Base-by-base conservation (phyloP, 2,113 vertebrate species). In the Pungitius pungitius region DNA sequence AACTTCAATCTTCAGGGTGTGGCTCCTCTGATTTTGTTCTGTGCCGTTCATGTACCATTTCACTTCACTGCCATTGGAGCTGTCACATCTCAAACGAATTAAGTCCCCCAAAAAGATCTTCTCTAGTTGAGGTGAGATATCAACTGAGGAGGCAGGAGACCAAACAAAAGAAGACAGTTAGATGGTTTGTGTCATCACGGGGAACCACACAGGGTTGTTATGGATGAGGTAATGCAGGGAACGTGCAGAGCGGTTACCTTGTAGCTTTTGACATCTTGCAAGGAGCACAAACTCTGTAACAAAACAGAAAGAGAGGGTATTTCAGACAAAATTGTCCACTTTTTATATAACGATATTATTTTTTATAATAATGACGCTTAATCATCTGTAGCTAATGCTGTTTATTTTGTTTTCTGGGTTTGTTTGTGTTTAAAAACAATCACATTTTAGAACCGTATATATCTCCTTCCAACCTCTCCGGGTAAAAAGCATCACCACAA, bases 11-110 rank as follows among this genome's bases (percentile, higher is more conserved):
- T 12, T 73, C 73, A 24, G 72, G n/a, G 0, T 43, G 14, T n/a
- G 0, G 1, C 3, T 2, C 0, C 1, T n/a, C 3, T 0, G 0
- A 0, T 0, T 0, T 7, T 18, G 6, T 12, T 2, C 0, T 0
- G 0, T 0, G 1, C 3, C 0, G 2, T 85, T 55, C 1, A 70
- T 2, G 33, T 55, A 59, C 87, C 87, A 90, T 40, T 1, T 73
- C 17, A 87, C 69, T 2, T 0, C 0, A 12, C 1, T 30, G 0
- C 0, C 54, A n/a, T 0, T 14, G 6, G 11, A 0, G 2, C 0
- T 1, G 0, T 8, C 0, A 49, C 89, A 90, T 0, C 0, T 55
- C 80, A 90, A 15, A 6, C 65, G 40, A 52, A 90, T 0, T 4
- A 59, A 18, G 47, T 90, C 89, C 33, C 89, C 89, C 57, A 4